These are phyloP conservation scores for Scrobipalpa atriplicella DNA, from an alignment of 2,888 invertebrate species.

Conservation along the genomic window DNA sequence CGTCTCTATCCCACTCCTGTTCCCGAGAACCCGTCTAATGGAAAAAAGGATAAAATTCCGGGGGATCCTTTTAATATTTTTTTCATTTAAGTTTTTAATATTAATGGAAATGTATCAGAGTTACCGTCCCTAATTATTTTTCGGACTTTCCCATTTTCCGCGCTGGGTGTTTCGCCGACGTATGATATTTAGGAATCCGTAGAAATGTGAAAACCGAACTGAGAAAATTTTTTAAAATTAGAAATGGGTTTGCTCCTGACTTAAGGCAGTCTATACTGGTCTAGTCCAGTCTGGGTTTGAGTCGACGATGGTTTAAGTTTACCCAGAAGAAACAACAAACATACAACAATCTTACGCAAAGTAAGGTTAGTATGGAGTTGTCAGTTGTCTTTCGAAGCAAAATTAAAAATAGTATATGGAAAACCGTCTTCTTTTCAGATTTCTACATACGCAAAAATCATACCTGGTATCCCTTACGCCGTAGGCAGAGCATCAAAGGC, in stretches of 20 bases:
- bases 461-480: too few relatives aligned
- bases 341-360: too few relatives aligned
- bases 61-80: constrained; percentile 79
- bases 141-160: constrained; percentile 66
- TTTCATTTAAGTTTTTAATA: constrained; percentile 83
- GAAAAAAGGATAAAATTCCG: constrained; percentile 78
- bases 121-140: constrained; percentile 73
- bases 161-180: constrained; percentile 39
- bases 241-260: too few relatives aligned
- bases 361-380: too few relatives aligned
- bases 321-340: too few relatives aligned
- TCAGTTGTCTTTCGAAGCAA: too few relatives aligned
- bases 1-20: constrained; percentile 45
- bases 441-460: too few relatives aligned
- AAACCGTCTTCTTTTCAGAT: too few relatives aligned
- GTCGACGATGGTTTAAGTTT: too few relatives aligned
- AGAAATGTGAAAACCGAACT: not conserved
- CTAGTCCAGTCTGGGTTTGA: too few relatives aligned
- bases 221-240: not conserved
- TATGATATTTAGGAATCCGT: constrained; percentile 29
- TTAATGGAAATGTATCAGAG: constrained; percentile 73
- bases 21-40: constrained; percentile 67
- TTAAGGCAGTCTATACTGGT: not conserved
- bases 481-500: too few relatives aligned
- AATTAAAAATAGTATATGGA: too few relatives aligned